Evolutionary conservation across 2,797 vertebrate genomes (phyloP).

Genomic region (Diplodus puntazzo): DNA sequence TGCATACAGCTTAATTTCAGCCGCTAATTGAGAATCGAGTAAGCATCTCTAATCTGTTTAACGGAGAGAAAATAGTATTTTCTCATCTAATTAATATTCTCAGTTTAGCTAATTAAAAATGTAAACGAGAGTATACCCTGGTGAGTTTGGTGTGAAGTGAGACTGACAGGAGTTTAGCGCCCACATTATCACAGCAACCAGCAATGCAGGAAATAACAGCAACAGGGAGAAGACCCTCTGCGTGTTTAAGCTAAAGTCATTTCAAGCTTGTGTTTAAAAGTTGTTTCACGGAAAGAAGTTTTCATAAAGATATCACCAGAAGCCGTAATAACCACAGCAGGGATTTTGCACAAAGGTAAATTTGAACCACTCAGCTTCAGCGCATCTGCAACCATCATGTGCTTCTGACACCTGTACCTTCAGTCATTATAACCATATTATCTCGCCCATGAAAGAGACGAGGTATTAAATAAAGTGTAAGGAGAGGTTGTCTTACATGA

Average conservation of each 20-base stretch:
- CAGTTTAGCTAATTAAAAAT: conserved; percentile 76
- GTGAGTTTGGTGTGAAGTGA: conserved; percentile 62
- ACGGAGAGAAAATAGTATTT: conserved; percentile 73
- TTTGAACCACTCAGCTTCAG: conserved; percentile 17
- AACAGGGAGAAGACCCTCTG: background rate
- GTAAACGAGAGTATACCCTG: conserved; percentile 47
- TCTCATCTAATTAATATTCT: conserved; percentile 81
- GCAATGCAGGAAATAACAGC: conserved; percentile 17
- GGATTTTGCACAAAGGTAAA: conserved; percentile 9
- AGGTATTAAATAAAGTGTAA: conserved; percentile 27
- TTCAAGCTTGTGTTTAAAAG: conserved; percentile 17
- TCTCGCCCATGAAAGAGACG: conserved; percentile 26
- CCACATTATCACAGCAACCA: conserved; percentile 27
- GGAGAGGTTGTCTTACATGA: conserved; percentile 27
- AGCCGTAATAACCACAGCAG: background rate
- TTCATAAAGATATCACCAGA: background rate
- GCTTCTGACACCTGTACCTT: conserved; percentile 5
- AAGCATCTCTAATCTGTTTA: conserved; percentile 86
- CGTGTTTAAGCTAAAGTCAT: conserved; percentile 1
- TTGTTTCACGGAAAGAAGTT: background rate
- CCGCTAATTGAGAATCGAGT: conserved; percentile 84
- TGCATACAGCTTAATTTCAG: conserved; percentile 80
- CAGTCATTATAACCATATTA: conserved; percentile 30
- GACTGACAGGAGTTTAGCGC: conserved; percentile 62
- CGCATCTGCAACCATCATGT: conserved; percentile 5